Conservation (phyloP, 1,140 invertebrate genomes). For the Cydia fagiglandana region DNA sequence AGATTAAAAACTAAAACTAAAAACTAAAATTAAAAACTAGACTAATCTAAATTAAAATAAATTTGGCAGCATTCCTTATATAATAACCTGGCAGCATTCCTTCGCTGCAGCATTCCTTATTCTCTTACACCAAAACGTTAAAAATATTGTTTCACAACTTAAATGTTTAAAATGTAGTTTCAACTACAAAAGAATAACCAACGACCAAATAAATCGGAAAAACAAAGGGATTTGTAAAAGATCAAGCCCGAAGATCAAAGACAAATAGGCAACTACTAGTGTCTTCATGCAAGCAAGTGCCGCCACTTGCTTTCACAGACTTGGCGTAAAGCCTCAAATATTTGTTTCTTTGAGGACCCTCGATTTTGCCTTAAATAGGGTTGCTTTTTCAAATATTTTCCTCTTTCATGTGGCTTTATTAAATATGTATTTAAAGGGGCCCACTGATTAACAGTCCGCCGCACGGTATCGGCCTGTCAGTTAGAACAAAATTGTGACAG, state of each 20-base stretch:
- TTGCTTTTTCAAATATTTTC: slow-evolving; percentile 44
- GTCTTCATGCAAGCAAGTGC: slow-evolving; percentile 19
- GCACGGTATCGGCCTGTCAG: no score
- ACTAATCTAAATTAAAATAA: no score
- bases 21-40: no score
- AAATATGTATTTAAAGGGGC: no score
- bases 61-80: no score
- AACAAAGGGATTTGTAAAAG: slow-evolving; percentile 35
- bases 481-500: no score
- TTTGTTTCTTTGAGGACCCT: slow-evolving; percentile 55
- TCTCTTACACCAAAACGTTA: background rate
- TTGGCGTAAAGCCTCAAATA: slow-evolving; percentile 54
- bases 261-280: slow-evolving; percentile 36
- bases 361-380: slow-evolving; percentile 47
- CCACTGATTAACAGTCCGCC: no score
- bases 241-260: slow-evolving; percentile 47
- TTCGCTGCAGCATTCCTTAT: no score
- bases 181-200: background rate
- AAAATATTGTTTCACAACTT: no score
- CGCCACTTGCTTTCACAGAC: slow-evolving; percentile 23
- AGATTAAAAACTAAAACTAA: no score
- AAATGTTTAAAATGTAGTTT: background rate
- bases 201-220: slow-evolving; percentile 11
- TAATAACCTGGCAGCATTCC: no score
- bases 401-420: slow-evolving; percentile 33